Base-by-base conservation (phyloP, 2,888 invertebrate genomes). In the Lepetodrilus schrolli region DNA sequence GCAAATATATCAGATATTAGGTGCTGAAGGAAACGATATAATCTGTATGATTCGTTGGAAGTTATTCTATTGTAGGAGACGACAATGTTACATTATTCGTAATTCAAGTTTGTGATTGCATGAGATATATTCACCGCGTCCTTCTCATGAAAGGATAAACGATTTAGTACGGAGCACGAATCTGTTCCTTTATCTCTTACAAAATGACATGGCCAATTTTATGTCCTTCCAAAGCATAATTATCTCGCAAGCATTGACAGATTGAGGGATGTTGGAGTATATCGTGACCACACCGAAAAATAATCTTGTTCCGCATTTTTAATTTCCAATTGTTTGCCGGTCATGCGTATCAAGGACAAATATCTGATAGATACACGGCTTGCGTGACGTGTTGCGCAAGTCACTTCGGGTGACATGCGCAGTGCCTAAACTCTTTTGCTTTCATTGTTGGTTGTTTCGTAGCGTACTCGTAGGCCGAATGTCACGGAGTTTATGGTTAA, bases 321-420 rank as follows among this genome's bases (percentile, higher is more conserved):
- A 58, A 34, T 58, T 58, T 43, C 30, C 30, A 30, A 58, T 58
- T 58, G 30, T 30, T 23, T 17, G n/a, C 34, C 58, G 30, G 58
- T 58, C 34, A 30, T 34, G 58, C 30, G 58, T 17, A 58, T 30
- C 58, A 30, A 8, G 34, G n/a, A 30, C 58, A 30, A 10, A 30
- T 58, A 30, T 30, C 58, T 30, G 58, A 58, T 58, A 58, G 58
- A 58, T 58, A n/a, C 58, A 58, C 34, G 34, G 58, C 26, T 58
- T 30, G 58, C 58, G 58, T 58, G 58, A 58, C 58, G 58, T 58
- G 34, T 30, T 58, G 34, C 58, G 34, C 58, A 58, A 58, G 58
- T 58, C 58, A 58, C n/a, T 30, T 30, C 26, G 30, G 30, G 10
- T 58, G 58, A 58, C 58, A 58, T 58, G 58, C 58, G 30, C 58